Conservation (phyloP, 2,797 vertebrate species). For the Bufotes viridis region DNA sequence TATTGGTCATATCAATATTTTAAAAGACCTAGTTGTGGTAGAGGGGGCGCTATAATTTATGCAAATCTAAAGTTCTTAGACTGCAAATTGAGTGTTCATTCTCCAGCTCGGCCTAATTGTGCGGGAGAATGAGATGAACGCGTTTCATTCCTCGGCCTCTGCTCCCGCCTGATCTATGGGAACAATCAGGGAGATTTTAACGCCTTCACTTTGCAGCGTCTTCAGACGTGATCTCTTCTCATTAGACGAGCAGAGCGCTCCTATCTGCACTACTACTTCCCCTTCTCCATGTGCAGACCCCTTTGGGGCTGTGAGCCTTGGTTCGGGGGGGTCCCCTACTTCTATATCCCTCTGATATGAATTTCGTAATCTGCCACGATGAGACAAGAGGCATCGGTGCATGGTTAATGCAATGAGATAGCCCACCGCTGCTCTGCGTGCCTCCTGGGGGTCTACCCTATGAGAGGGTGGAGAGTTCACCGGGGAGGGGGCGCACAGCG, state of each 20-base stretch:
- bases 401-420: slow-evolving; percentile 16
- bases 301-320: not conserved
- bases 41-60: not conserved
- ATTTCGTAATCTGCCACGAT: not conserved
- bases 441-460: slow-evolving; percentile 3
- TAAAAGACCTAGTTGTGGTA: not conserved
- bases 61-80: not conserved
- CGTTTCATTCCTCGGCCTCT: not conserved
- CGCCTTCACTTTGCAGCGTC: not conserved
- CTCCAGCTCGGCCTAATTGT: not conserved
- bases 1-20: not conserved
- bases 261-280: not conserved
- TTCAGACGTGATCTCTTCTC: not conserved
- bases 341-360: not conserved
- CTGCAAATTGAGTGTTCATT: not conserved
- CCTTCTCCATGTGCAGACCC: not conserved
- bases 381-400: not conserved
- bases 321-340: not conserved
- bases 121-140: not conserved
- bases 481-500: not conserved
- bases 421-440: not conserved
- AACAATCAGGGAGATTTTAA: not conserved
- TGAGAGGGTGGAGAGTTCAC: not conserved
- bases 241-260: not conserved
- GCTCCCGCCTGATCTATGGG: slow-evolving; percentile 1